Evolutionary conservation across 2,797 vertebrate species (phyloP), one percentile per base, ranked within the genome.

Genomic region (Odontamblyopus rebecca): DNA sequence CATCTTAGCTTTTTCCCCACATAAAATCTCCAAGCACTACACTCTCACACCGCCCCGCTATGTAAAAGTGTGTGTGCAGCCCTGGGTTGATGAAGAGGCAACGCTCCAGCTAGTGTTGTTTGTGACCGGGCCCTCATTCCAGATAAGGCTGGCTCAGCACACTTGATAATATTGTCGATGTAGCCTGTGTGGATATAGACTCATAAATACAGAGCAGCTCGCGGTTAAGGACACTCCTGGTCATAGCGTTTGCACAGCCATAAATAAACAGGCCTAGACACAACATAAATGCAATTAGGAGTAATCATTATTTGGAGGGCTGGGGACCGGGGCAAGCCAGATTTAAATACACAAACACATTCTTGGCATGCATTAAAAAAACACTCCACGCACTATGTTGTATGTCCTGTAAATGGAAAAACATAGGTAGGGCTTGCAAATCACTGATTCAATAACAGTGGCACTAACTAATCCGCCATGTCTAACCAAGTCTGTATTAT

Each of bases 111-210:
- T 74, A 82, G 80, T 75, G 76, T 77, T 75, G 30, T 75, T 67
- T 61, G 77, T 56, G 72, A 27, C 76, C 11, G 70, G 69, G 73
- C 76, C 73, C 79, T 82, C 74, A 82, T 89, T 89, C 76, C 71
- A 84, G 86, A 91, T 89, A 89, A 82, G 86, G 86, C 88, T 85
- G 72, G 88, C 88, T 90, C 88, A 90, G 90, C 89, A 90, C 78
- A 80, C 86, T 13, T 89, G 88, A 89, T 89, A 87, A 91, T 91
- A 88, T 86, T 91, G 87, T 87, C 69, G 78, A 87, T 89, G 89
- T 89, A 84, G 89, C 88, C 69, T 59, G 78, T 85, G 77, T 84
- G 80, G 82, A 90, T 92, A 92, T 90, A 90, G 89, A 90, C 87
- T 87, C 89, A 86, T 92, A 91, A 92, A 92, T 91, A 91, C 88